Percentiles rank a stretch among this genome's conserved stretches.
Evolutionary conservation across 2,797 vertebrate species (phyloP).

Genomic region (Sibirionetta formosa): DNA sequence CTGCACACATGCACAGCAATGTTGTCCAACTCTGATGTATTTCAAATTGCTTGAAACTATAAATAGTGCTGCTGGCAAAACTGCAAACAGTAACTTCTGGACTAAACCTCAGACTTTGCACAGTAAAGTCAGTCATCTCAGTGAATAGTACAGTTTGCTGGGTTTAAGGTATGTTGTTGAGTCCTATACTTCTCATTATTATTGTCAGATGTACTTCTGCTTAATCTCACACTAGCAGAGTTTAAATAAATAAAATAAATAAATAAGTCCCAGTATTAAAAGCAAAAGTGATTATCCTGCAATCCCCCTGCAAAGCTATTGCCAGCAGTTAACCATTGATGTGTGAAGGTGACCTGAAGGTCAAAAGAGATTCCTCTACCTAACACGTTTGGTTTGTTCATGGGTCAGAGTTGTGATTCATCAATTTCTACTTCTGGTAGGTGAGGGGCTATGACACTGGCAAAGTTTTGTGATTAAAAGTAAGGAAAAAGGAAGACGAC

Average conservation of each 20-base stretch:
- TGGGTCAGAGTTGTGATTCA: not conserved
- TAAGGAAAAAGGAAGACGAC: not conserved
- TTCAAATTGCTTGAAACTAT: slow-evolving; percentile 68
- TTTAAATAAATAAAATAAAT: slow-evolving; percentile 43
- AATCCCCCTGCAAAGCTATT: not conserved
- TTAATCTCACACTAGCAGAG: slow-evolving; percentile 62
- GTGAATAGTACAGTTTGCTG: slow-evolving; percentile 30
- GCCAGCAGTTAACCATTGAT: slow-evolving; percentile 35
- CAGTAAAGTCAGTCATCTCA: slow-evolving; percentile 43
- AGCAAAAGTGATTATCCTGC: slow-evolving; percentile 11
- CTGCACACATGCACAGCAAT: slow-evolving; percentile 65
- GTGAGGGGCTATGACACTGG: not conserved
- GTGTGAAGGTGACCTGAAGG: not conserved
- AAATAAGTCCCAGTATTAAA: slow-evolving; percentile 1
- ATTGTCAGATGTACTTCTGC: slow-evolving; percentile 53
- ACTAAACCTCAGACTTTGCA: slow-evolving; percentile 53
- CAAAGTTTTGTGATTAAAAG: not conserved
- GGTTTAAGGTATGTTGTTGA: slow-evolving; percentile 49
- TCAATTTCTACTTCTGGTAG: not conserved
- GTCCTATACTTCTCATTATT: slow-evolving; percentile 47
- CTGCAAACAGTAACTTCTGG: slow-evolving; percentile 78
- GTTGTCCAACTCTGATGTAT: slow-evolving; percentile 60
- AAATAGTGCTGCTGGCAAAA: slow-evolving; percentile 73
- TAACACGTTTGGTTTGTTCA: not conserved
- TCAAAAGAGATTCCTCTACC: not conserved